Base-by-base conservation (phyloP, 2,888 invertebrate species). In the Micropterix aruncella region DNA sequence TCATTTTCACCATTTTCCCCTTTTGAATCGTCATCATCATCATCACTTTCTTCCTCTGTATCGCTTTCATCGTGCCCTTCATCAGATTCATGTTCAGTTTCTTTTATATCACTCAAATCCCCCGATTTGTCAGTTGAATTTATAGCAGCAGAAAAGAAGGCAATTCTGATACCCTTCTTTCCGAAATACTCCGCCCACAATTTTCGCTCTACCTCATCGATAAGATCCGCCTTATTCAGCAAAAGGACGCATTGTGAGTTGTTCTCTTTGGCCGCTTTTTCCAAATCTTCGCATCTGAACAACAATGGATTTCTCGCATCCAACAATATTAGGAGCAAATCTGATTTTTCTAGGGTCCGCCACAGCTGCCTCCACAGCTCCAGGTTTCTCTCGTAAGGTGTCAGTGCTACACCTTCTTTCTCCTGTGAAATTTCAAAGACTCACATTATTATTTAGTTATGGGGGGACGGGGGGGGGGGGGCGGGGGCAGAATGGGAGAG, bases 311-410 rank as follows among this genome's bases (percentile, higher is more conserved):
- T 95, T 51, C 99, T 75, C 0, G 93, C 95, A 73, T 99, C 99
- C 12, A 97, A 84, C 49, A 99, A 90, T 62, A 99, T 89, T 12
- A 93, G 79, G 14, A 96, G 74, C 0, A 96, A 78, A 66, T 96
- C 92, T 58, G 94, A 91, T 53, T 89, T 79, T 62, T 99, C 99
- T n/a, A 99, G 79, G 0, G 99, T 97, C 53, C 97, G 77, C 99
- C 99, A 99, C 19, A 99, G 62, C 60, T 99, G 99, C 41, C 95
- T 77, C 99, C 99, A 99, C 54, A 99, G 89, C 60, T 99, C 95
- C 16, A 97, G 62, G 65, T 99, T 99, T 57, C 92, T 87, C 58
- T 99, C 99, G 63, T 93, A 99, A 0, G 99, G 99, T 0, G 99
- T 99, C 50, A 99, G 65, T 0, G 88, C 72, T 2, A 96, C 70